A percentile compares a stretch with the other conserved stretches of the same genome.
These are phyloP conservation scores for Pomatostomus ruficeps DNA, from an alignment of 2,113 vertebrate species.

Conservation along the genomic window DNA sequence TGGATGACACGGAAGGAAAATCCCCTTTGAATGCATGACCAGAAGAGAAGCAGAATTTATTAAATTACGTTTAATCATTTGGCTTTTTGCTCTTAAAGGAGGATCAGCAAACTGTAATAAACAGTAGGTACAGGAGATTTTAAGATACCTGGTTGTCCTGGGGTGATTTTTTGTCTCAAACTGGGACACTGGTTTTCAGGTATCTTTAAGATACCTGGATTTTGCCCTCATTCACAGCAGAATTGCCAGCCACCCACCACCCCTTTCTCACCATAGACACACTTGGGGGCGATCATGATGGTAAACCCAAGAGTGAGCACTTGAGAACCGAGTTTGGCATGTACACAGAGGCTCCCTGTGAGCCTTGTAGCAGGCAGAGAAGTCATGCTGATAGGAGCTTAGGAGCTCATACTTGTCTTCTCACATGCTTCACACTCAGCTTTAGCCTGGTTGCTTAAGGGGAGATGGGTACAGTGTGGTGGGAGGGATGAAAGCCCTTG, in stretches of 20 bases:
- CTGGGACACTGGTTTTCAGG: too few species aligned
- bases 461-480: background rate
- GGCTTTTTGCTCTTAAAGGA: background rate
- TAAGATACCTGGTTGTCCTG: background rate
- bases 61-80: background rate
- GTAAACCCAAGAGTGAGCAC: background rate
- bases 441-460: background rate
- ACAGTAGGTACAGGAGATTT: background rate
- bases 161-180: too few species aligned
- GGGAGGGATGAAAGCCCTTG: background rate
- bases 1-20: background rate
- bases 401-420: fast-evolving
- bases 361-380: background rate
- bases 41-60: background rate
- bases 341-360: background rate
- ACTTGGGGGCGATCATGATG: background rate
- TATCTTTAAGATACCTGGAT: background rate
- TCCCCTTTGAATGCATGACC: background rate
- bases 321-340: background rate
- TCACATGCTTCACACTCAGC: fast-evolving
- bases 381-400: background rate
- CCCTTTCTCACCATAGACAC: background rate
- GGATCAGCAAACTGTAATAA: background rate
- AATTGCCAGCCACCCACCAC: fast-evolving
- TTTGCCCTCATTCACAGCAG: background rate